Evolutionary conservation across 1,140 invertebrate species (phyloP).

Genomic region (Pteromalus puparum): DNA sequence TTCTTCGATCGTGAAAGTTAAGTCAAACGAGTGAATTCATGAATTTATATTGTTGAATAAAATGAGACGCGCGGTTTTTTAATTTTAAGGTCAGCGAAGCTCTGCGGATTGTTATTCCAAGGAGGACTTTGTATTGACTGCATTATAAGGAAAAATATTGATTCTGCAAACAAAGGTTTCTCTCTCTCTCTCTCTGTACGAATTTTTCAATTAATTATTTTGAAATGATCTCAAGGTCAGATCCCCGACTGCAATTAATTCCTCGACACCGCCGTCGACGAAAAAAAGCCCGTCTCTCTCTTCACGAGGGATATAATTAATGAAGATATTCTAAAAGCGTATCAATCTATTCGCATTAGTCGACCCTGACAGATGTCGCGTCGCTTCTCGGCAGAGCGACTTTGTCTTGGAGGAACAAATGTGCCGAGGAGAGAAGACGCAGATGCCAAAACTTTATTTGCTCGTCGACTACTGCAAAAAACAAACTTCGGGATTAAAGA

Average conservation of each 20-base stretch:
- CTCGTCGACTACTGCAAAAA: too few relatives aligned
- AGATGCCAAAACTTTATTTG: too few relatives aligned
- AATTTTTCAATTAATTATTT: too few relatives aligned
- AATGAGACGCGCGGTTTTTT: background rate
- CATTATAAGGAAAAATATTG: too few relatives aligned
- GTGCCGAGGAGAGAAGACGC: background rate
- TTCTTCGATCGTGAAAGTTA: background rate
- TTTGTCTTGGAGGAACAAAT: constrained; percentile 21
- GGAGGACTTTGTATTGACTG: background rate
- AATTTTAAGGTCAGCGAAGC: background rate
- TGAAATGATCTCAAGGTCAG: background rate
- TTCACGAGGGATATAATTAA: constrained; percentile 11
- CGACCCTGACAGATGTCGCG: constrained; percentile 17
- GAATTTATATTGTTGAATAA: background rate
- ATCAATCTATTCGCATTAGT: constrained; percentile 34
- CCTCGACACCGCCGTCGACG: background rate
- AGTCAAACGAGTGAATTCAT: constrained; percentile 1
- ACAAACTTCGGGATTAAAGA: too few relatives aligned
- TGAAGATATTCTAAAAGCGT: constrained; percentile 30
- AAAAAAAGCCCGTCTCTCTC: background rate
- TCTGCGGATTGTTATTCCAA: background rate
- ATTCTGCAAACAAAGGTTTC: too few relatives aligned
- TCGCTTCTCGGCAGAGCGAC: background rate
- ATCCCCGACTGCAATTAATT: background rate
- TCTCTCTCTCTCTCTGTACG: too few relatives aligned